Conservation (phyloP, 1,140 invertebrate species). For the Drosophila sechellia region DNA sequence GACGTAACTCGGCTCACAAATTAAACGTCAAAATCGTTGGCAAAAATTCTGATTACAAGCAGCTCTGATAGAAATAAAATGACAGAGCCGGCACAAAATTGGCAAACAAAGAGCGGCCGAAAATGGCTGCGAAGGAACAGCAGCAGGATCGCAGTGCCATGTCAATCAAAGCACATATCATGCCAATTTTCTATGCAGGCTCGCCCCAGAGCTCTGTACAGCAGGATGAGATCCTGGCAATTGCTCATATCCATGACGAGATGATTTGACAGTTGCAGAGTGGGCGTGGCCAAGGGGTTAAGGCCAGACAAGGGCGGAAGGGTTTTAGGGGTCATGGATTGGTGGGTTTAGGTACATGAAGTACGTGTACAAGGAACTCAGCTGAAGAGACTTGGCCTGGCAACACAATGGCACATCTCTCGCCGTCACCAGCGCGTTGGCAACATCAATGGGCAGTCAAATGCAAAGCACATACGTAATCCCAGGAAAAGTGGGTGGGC, state of each 20-base stretch:
- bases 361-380: slow-evolving; percentile 20
- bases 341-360: slow-evolving; percentile 8
- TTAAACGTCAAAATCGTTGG: slow-evolving; percentile 55
- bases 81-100: slow-evolving; percentile 61
- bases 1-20: slow-evolving; percentile 52
- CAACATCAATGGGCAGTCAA: slow-evolving; percentile 53
- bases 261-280: slow-evolving; percentile 62
- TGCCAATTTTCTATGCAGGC: slow-evolving; percentile 72
- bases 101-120: slow-evolving; percentile 42
- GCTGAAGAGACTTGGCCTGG: slow-evolving; percentile 12
- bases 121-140: slow-evolving; percentile 25
- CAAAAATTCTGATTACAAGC: slow-evolving; percentile 60
- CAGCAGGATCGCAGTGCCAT: neutral
- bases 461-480: slow-evolving; percentile 56
- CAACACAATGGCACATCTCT: slow-evolving; percentile 26
- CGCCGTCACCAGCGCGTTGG: slow-evolving; percentile 22
- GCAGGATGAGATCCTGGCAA: slow-evolving; percentile 25
- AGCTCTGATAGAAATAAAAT: slow-evolving; percentile 57
- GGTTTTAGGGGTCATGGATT: neutral
- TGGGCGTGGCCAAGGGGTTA: slow-evolving; percentile 22
- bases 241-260: slow-evolving; percentile 70
- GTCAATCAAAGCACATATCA: slow-evolving; percentile 78
- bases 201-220: neutral
- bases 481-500: neutral
- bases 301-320: slow-evolving; percentile 5